Percentiles rank a stretch among this genome's conserved stretches.
Evolutionary conservation across 2,888 invertebrate species (phyloP).

Genomic region (Fragum sueziense): DNA sequence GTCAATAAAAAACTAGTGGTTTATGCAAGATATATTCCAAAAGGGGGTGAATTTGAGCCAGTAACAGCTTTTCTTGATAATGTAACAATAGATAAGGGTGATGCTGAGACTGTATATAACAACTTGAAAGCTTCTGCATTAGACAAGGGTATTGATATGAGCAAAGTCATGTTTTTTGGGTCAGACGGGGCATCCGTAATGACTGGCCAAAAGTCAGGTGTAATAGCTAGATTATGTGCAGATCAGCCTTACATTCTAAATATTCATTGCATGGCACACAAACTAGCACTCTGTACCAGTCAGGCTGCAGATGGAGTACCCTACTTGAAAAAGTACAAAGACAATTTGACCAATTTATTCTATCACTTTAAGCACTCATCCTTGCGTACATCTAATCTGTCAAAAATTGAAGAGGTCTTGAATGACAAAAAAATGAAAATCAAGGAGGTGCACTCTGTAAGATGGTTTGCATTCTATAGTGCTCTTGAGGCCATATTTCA

Average conservation of each 20-base stretch:
- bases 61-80: neutral
- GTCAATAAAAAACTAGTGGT: no score
- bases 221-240: conserved; percentile 13
- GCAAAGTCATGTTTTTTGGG: neutral
- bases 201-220: conserved; percentile 48
- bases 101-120: neutral
- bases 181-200: conserved; percentile 51
- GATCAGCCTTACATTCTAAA: conserved; percentile 32
- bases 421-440: conserved; percentile 3
- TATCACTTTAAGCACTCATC: conserved; percentile 25
- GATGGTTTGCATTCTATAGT: conserved; percentile 1
- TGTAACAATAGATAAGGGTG: neutral
- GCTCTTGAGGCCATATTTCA: neutral
- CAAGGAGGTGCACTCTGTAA: conserved; percentile 23
- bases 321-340: conserved; percentile 42
- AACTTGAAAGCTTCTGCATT: neutral
- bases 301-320: conserved; percentile 29
- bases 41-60: neutral
- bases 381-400: conserved; percentile 17
- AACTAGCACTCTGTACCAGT: conserved; percentile 39
- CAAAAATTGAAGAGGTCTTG: conserved; percentile 4
- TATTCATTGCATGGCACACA: conserved; percentile 55
- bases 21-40: neutral
- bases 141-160: no score
- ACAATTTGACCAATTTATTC: conserved; percentile 15